Base-by-base conservation (phyloP, 2,113 vertebrate species). In the Sorex fumeus region DNA sequence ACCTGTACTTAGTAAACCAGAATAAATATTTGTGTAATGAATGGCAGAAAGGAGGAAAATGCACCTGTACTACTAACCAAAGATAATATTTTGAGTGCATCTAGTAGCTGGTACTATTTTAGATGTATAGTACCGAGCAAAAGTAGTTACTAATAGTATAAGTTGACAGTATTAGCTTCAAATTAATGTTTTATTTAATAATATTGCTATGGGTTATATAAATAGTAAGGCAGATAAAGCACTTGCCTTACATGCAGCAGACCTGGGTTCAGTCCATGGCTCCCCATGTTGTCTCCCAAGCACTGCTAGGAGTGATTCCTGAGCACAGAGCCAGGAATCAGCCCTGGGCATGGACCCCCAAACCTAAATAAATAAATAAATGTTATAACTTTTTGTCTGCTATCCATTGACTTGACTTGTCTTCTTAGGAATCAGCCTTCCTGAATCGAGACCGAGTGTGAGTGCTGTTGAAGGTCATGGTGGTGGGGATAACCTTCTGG, bases 401-500 rank as follows among this genome's bases (percentile, higher is more conserved):
- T 5, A 30, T 3, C n/a, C 6, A 4, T 50, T 23, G 10, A 6
- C 47, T 77, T 72, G 47, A 8, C 43, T 78, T 85, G 1, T 95
- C 74, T 27, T 88, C 34, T 23, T 57, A 97, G 96, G 83, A 21
- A 30, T 45, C 6, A 27, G 13, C 32, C 47, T 72, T 1, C 64
- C 30, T 2, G 93, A 11, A 23, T 21, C 21, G 32, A 72, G 9
- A 16, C 90, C 88, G 7, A 60, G 90, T 83, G 36, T 66, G 2
- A 28, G 0, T 23, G 43, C 53, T 0, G n/a, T 74, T 3, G 72
- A 27, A 40, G 82, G 43, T 40, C 70, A 70, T n/a, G 60, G 95
- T 0, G 94, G 97, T 1, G 98, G 98, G 34, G 94, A 96, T 91
- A 98, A 98, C 78, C 96, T 99, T 81, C 66, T 99, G 64, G 97